Evolutionary conservation across 2,888 invertebrate species (phyloP), one percentile per base, ranked within the genome.

Genomic region (Mythimna albipuncta): DNA sequence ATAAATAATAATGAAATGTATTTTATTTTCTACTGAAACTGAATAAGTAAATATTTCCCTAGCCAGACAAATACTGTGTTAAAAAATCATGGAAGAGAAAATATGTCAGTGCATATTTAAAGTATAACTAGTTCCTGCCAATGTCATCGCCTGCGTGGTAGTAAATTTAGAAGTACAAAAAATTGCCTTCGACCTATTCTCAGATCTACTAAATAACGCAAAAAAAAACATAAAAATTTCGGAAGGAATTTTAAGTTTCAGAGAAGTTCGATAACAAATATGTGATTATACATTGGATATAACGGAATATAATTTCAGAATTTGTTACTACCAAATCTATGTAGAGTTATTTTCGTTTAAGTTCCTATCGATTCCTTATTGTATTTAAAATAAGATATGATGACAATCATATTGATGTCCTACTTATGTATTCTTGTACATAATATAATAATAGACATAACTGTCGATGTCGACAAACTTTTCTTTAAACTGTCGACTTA

Each of bases 401-500:
- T 35, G 16, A n/a, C 9, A 4, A n/a, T 38, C 11, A 38, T n/a
- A 59, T n/a, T 38, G 35, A 35, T n/a, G n/a, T 13, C 38, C n/a
- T n/a, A 38, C n/a, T 2, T 38, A 21, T 10, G 4, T 13, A 59
- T 54, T 61, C 4, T 35, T 13, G 13, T 52, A 52, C 50, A 52
- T 52, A n/a, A 55, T 32, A 32, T 11, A 47, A 10, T 58, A 44
- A 54, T 32, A 64, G 10, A 19, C 6, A 21, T 0, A 1, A 0
- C 10, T 2, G 10, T 10, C 47, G 58, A 7, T 52, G 6, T 35
- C 69, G 69, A 69, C 41, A 52, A 69, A 61, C 47, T 57, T 54
- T 57, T 64, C 59, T 64, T 55, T 67, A 7, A 78, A 41, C 54
- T 55, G 54, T 61, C 52, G 19, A 55, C 26, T 62, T 72, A 59